Percentiles rank a stretch among this genome's conserved stretches.
Evolutionary conservation across 92 coral and sea anemone species (phyloP).

Genomic region (Parazoanthus atlanticus): DNA sequence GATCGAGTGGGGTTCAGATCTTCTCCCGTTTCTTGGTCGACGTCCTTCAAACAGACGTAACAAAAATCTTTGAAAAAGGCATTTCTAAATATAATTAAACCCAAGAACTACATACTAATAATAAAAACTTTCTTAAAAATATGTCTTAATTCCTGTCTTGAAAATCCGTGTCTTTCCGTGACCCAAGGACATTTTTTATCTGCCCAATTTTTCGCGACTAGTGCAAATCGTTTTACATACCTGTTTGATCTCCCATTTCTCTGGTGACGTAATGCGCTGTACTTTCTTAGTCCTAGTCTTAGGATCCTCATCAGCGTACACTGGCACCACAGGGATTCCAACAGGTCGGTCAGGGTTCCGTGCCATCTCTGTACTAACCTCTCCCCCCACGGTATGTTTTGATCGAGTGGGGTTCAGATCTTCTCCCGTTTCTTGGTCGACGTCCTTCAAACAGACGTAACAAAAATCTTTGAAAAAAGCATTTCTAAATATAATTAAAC

Average conservation of each 20-base stretch:
- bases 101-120: too few relatives aligned
- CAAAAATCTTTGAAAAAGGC: not conserved
- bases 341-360: constrained; percentile 97
- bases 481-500: too few relatives aligned
- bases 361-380: constrained; percentile 75
- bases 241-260: constrained; percentile 99
- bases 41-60: constrained; percentile 69
- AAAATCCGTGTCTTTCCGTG: not conserved
- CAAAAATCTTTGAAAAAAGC: not conserved
- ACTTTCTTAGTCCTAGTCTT: constrained; percentile 76
- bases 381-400: constrained; percentile 80
- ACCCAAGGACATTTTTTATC: not conserved
- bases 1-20: constrained; percentile 92
- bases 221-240: constrained; percentile 30
- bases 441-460: constrained; percentile 69
- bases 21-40: constrained; percentile 96
- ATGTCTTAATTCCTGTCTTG: too few relatives aligned
- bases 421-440: constrained; percentile 96
- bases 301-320: constrained; percentile 88
- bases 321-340: constrained; percentile 94
- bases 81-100: too few relatives aligned
- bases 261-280: constrained; percentile 97
- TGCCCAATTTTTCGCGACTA: not conserved
- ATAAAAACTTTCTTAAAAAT: too few relatives aligned
- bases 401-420: constrained; percentile 92